Base-by-base conservation (phyloP, 2,888 invertebrate species). In the Drosophila tripunctata region DNA sequence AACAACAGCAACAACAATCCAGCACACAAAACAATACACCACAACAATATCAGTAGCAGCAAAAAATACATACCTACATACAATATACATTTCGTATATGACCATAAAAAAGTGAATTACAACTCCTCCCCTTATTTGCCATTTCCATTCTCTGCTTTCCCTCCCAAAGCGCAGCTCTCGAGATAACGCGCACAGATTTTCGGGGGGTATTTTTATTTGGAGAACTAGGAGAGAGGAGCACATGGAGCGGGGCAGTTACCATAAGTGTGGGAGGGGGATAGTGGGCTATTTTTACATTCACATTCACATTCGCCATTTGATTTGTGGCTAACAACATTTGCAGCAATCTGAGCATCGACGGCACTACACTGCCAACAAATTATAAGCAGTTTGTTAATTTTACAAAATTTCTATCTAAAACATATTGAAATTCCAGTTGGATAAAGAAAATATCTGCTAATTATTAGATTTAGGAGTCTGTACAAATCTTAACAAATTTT, bases 291-390 rank as follows among this genome's bases (percentile, higher is more conserved):
- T 44, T 44, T 30, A 50, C 68, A 60, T 35, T 38, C 15, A n/a
- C 54, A 54, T 43, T 27, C 40, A 19, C 40, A 51, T 41, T 36
- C 52, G 45, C 55, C 70, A 64, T 81, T 87, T 87, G 87, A 81
- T 81, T 81, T 81, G 80, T 81, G 87, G 87, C 67, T 82, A 75
- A 54, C 83, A 66, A 47, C 35, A 35, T 71, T 80, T 68, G 71
- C 78, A 78, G 85, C 87, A 85, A 79, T 65, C 76, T 30, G 67
- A 51, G 67, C 40, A 41, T 60, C n/a, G n/a, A n/a, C n/a, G n/a
- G 27, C 24, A 2, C 41, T 19, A 6, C 17, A 1, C 3, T 31
- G 19, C 2, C 27, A 10, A 27, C 8, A 27, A 27, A n/a, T n/a
- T n/a, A n/a, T 3, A 27, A 10, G 27, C 10, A 10, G 27, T 27